Evolutionary conservation across 2,888 invertebrate species (phyloP), one percentile per base, ranked within the genome.

Genomic region (Drosophila picticornis): DNA sequence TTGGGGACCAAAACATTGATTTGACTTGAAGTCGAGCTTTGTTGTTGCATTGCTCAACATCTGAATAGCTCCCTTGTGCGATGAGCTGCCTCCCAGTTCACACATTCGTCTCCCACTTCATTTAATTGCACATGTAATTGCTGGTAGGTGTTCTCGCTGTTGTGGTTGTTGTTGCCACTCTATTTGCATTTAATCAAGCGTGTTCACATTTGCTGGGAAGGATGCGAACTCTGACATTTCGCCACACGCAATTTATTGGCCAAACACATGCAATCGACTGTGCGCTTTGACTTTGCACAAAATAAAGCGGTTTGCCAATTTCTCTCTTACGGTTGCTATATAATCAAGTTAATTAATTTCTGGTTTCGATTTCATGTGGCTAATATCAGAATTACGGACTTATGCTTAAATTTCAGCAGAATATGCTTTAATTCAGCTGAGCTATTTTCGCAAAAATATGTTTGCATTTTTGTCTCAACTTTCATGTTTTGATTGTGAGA

Each of bases 151-250:
- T 74, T 43, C 56, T 57, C 57, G 32, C 56, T 56, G 43, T 43
- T 63, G 53, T 40, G 58, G 22, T 34, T 52, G 50, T 59, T 61
- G 43, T 36, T 69, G 29, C 31, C 62, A 55, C 66, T 71, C 72
- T 90, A 79, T 86, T 86, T 88, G 74, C 86, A 81, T 86, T 78
- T 72, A 83, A 85, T 90, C 90, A 90, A 70, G 81, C 72, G 55
- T 64, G 67, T 77, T 66, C 53, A 65, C 75, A 75, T 69, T 61
- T 27, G 9, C n/a, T 38, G 13, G 5, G 13, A 6, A 11, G 55
- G 11, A 13, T 22, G 11, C 56, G 4, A 43, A 22, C 46, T 25
- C 22, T 43, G 63, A 64, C 64, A 60, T 73, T 79, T 74, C 52
- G 62, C 55, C 52, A 13, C 46, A 63, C 36, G 29, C 72, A 79